A percentile compares a stretch with the other conserved stretches of the same genome.
Evolutionary conservation across 2,888 invertebrate genomes (phyloP).

Genomic region (Microctonus aethiopoides): DNA sequence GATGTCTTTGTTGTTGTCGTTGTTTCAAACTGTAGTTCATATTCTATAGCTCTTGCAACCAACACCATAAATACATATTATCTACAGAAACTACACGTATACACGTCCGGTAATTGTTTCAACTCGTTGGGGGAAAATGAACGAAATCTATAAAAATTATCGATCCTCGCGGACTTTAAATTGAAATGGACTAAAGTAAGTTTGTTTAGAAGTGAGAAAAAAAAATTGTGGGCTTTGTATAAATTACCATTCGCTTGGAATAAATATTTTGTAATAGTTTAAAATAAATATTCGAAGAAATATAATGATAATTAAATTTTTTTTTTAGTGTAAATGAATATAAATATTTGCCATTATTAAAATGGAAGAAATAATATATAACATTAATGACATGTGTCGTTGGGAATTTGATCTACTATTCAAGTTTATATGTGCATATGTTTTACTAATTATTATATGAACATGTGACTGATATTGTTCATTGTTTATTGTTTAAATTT

Average conservation of each 20-base stretch:
- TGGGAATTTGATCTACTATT: neutral
- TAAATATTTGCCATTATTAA: no score
- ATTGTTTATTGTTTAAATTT: neutral
- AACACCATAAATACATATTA: neutral
- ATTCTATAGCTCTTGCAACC: slow-evolving; percentile 20
- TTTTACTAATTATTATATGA: neutral
- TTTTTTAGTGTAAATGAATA: no score
- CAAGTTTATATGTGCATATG: neutral
- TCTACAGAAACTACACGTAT: neutral
- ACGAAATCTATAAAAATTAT: neutral
- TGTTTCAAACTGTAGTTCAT: neutral
- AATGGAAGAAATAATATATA: no score
- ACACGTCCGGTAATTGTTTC: slow-evolving; percentile 41
- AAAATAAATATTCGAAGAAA: no score
- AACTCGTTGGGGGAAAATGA: neutral
- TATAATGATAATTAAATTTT: no score
- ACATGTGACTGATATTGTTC: no score
- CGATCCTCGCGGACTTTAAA: no score
- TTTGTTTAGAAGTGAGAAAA: no score
- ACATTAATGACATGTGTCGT: neutral
- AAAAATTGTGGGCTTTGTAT: no score
- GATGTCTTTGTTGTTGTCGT: slow-evolving; percentile 11
- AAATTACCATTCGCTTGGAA: no score
- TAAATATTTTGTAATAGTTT: no score
- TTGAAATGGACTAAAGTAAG: no score